Evolutionary conservation across 2,797 vertebrate species (phyloP).

Genomic region (Malacoraja senta): DNA sequence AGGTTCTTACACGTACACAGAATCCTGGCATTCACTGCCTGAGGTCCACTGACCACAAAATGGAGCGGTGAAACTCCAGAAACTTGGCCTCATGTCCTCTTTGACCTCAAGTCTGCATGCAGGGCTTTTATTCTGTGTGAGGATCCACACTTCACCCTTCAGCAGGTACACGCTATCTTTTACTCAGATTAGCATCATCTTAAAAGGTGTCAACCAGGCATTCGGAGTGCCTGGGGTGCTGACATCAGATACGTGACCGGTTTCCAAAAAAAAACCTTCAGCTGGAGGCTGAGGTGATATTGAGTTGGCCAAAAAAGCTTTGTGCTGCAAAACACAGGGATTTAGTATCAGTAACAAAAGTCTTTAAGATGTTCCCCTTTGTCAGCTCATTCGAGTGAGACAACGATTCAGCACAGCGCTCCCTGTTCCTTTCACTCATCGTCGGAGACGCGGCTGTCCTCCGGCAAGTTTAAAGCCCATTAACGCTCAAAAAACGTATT

Average conservation of each 20-base stretch:
- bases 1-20: not conserved
- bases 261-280: not conserved
- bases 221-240: not conserved
- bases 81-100: not conserved
- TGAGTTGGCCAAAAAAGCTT: not conserved
- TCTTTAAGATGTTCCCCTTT: too few species aligned
- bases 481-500: not conserved
- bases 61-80: not conserved
- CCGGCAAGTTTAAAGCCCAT: not conserved
- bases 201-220: slow-evolving; percentile 5
- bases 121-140: too few species aligned
- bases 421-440: too few species aligned
- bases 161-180: not conserved
- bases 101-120: not conserved
- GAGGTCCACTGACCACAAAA: not conserved
- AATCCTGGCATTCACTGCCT: not conserved
- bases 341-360: not conserved
- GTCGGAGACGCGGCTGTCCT: not conserved
- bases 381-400: not conserved
- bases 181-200: slow-evolving; percentile 25
- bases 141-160: not conserved
- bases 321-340: not conserved
- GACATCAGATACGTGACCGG: not conserved
- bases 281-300: not conserved
- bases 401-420: not conserved